A percentile compares a stretch with the other conserved stretches of the same genome.
Conservation (phyloP, 2,888 invertebrate genomes). For the Pammene fasciana region DNA sequence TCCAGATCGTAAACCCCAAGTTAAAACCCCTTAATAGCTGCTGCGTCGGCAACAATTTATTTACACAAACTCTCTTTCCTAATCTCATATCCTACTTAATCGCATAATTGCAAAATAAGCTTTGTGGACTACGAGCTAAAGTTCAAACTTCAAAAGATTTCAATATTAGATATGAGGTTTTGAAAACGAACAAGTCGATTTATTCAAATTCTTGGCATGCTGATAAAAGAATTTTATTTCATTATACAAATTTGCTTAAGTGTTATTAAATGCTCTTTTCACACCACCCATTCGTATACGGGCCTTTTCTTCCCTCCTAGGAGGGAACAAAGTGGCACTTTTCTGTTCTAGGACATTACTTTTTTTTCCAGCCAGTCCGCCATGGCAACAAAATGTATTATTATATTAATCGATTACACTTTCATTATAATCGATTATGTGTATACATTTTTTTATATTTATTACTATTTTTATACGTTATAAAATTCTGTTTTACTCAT, state of each 20-base stretch:
- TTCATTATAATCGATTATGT: too few relatives aligned
- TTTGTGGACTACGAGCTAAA: background rate
- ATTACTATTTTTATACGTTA: too few relatives aligned
- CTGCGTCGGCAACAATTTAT: slow-evolving; percentile 66
- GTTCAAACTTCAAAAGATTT: background rate
- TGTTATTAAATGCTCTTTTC: slow-evolving; percentile 1
- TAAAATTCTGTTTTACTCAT: too few relatives aligned
- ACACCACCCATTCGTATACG: too few relatives aligned
- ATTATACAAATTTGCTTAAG: slow-evolving; percentile 17
- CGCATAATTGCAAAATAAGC: background rate
- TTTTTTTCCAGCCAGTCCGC: too few relatives aligned
- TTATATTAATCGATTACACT: too few relatives aligned
- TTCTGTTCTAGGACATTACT: too few relatives aligned
- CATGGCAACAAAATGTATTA: too few relatives aligned
- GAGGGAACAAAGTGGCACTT: too few relatives aligned
- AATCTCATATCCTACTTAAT: slow-evolving; percentile 44
- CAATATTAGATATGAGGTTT: slow-evolving; percentile 50
- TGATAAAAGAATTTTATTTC: slow-evolving; percentile 23
- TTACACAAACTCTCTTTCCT: slow-evolving; percentile 60
- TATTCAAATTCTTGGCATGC: slow-evolving; percentile 17
- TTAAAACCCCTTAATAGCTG: slow-evolving; percentile 64
- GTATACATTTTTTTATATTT: too few relatives aligned
- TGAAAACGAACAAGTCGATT: slow-evolving; percentile 1
- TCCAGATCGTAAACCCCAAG: slow-evolving; percentile 65
- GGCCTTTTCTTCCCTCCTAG: too few relatives aligned